Evolutionary conservation across 2,113 vertebrate genomes (phyloP), one percentile per base, ranked within the genome.

Genomic region (Brachyistius frenatus): DNA sequence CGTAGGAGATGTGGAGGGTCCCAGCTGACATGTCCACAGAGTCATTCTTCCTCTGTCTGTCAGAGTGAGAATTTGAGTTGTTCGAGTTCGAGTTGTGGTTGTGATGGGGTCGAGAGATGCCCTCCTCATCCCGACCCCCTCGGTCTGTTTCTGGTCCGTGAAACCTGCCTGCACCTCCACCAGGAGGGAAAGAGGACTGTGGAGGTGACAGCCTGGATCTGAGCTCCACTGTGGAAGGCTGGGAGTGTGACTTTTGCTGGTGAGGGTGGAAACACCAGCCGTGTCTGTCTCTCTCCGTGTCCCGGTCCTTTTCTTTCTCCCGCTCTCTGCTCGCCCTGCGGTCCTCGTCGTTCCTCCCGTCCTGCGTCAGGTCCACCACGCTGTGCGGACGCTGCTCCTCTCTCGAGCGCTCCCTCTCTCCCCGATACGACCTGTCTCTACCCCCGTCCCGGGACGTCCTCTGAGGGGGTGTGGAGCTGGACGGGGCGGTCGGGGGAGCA

Each of bases 311-410:
- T 47, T 89, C 90, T 55, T 47, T 73, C 31, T 90, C 91, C 52
- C 76, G 81, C 2, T 90, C 92, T 0, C 84, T 55, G 15, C 33
- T 80, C 13, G n/a, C 73, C 36, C 83, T 49, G 37, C 89, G 85
- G 7, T 90, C 90, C 62, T 92, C 91, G 41, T 87, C 96, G 73
- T 86, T 94, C 93, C 55, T 91, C 86, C 83, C 87, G 39, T 7
- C 93, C 90, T 81, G 93, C 60, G 96, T 95, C 86, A 96, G 91
- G 63, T 98, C 96, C 1, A 95, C 93, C 66, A 98, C 97, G 0
- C 90, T 88, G 69, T 86, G 87, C 0, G 86, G 84, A 11, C 92
- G 80, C 80, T 80, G 60, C 95, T 96, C 52, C 90, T 89, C 85
- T 95, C 97, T 89, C 88, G 92, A 92, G 1, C 94, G 92, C 0